Percentiles rank a stretch among this genome's conserved stretches.
Conservation (phyloP, 2,113 vertebrate species). For the Melanocharis versteri region DNA sequence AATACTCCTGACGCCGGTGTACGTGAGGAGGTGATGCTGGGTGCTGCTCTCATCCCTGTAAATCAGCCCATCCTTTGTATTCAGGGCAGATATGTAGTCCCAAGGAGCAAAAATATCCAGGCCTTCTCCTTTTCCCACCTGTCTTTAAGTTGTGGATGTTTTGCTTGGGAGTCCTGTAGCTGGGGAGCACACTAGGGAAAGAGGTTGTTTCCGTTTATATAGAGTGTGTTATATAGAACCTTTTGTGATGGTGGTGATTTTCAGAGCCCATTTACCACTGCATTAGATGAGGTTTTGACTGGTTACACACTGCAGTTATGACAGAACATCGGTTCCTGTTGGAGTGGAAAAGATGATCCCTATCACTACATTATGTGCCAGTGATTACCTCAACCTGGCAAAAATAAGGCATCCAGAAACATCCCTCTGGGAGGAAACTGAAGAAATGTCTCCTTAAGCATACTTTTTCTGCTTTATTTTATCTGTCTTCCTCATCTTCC, state of each 20-base stretch:
- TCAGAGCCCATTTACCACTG: neutral
- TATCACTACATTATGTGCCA: neutral
- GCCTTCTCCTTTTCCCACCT: neutral
- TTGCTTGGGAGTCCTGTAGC: neutral
- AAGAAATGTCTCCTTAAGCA: neutral
- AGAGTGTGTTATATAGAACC: neutral
- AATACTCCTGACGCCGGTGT: neutral
- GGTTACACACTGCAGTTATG: neutral
- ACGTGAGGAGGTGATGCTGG: neutral
- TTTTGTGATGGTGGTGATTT: neutral
- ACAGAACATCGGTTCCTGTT: neutral
- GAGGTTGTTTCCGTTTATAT: neutral
- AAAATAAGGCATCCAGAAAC: neutral
- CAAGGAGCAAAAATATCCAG: neutral
- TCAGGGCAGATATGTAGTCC: neutral
- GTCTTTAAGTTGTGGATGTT: neutral
- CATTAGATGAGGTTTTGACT: neutral
- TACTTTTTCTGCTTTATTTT: neutral
- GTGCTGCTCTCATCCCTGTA: neutral
- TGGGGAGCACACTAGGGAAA: neutral
- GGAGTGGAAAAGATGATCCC: neutral
- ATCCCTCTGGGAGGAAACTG: neutral
- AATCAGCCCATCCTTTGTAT: neutral
- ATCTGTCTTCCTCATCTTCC: neutral
- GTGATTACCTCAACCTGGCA: neutral